A percentile compares a stretch with the other conserved stretches of the same genome.
phyloP scores from a whole-genome alignment of 2,797 vertebrate genomes.

The Amazona finschi region DNA sequence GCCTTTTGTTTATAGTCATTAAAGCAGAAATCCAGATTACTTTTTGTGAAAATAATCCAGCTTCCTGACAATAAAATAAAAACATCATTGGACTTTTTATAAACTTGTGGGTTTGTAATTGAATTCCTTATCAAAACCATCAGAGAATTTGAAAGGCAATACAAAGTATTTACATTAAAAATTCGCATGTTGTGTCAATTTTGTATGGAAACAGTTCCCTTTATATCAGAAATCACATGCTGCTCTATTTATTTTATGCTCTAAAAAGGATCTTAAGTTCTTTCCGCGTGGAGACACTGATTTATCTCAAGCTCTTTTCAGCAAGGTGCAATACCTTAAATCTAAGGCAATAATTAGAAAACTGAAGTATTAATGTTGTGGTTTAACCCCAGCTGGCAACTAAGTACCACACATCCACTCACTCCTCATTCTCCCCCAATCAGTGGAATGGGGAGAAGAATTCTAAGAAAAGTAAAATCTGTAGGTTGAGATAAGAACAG shows the following conservation, averaged over 20 bases:
- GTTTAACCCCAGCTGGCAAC: background rate
- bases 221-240: background rate
- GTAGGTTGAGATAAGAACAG: background rate
- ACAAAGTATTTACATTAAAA: background rate
- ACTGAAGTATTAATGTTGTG: background rate
- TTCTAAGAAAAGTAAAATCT: background rate
- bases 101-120: background rate
- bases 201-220: background rate
- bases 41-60: background rate
- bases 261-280: background rate
- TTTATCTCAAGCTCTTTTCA: background rate
- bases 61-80: background rate
- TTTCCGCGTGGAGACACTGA: background rate
- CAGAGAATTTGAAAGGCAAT: background rate
- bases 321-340: background rate
- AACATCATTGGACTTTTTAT: background rate
- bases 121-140: background rate
- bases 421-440: background rate
- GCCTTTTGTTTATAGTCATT: background rate
- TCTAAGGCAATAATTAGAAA: background rate
- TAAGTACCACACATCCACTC: background rate
- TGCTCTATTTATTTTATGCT: background rate
- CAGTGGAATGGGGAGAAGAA: background rate
- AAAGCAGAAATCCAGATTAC: background rate
- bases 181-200: background rate